Evolutionary conservation across 1,140 invertebrate genomes (phyloP).

Genomic region (Eubasilissa regina): DNA sequence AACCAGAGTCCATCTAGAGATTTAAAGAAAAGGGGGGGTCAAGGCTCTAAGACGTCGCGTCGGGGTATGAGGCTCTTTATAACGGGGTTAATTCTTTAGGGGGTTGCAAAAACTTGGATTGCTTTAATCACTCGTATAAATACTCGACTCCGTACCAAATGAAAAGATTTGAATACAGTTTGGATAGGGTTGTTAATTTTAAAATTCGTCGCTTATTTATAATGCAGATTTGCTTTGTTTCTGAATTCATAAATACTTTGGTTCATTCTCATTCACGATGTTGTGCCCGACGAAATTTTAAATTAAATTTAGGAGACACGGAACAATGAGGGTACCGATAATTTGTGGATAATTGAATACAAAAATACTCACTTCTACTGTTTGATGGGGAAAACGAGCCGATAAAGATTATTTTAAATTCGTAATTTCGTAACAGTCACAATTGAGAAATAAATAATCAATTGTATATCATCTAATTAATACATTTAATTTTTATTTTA

Average conservation of each 20-base stretch:
- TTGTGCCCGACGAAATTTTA: constrained; percentile 14
- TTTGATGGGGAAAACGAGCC: too few species aligned
- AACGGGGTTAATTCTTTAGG: constrained; percentile 21
- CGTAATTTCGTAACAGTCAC: too few species aligned
- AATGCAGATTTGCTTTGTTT: constrained; percentile 50
- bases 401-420: too few species aligned
- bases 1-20: neutral
- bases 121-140: constrained; percentile 52
- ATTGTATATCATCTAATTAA: too few species aligned
- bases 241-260: constrained; percentile 21
- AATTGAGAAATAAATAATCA: too few species aligned
- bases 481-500: too few species aligned
- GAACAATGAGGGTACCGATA: neutral
- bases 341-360: neutral
- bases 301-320: constrained; percentile 10
- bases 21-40: constrained; percentile 16
- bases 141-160: constrained; percentile 42
- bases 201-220: constrained; percentile 42
- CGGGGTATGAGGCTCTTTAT: constrained; percentile 18
- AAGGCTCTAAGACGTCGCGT: neutral
- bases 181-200: constrained; percentile 43
- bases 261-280: constrained; percentile 24
- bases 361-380: too few species aligned
- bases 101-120: constrained; percentile 44
- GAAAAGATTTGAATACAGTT: constrained; percentile 54